Base-by-base conservation (phyloP, 1,140 invertebrate species). In the Zaprionus inermis region DNA sequence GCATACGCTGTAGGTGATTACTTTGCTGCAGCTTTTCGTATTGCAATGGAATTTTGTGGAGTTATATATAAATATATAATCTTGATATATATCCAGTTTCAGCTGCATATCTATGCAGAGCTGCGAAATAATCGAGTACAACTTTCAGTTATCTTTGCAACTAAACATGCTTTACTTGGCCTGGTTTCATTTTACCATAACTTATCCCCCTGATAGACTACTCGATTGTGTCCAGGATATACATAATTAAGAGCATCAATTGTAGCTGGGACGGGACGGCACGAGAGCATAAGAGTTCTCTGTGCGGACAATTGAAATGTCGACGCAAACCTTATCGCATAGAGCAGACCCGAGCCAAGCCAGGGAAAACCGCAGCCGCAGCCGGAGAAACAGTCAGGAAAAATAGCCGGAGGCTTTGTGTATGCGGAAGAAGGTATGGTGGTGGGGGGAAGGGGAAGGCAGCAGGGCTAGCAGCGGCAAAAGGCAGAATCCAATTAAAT, bases 401-500 rank as follows among this genome's bases (percentile, higher is more conserved):
- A 44, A 49, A 49, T 4, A 22, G 18, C 44, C 44, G 10, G 44
- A 18, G 44, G 44, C 44, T 49, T 12, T 22, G 18, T 22, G 10
- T 46, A 9, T 18, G 44, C n/a, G n/a, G 38, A 14, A 5, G 14
- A 2, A 12, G 36, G n/a, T n/a, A n/a, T n/a, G 1, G 6, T n/a
- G 14, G n/a, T 3, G 7, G 2, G n/a, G 7, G 16, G n/a, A 44
- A n/a, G 3, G n/a, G 14, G 9, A 7, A 16, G n/a, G 7, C 3
- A 16, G 66, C 65, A 28, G 24, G 22, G 22, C n/a, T n/a, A 4
- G 4, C 4, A 4, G 2, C 38, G 30, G 30, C 32, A 56, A 32
- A 57, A 46, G 67, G 67, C 49, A 60, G 72, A 76, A 76, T 76
- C 69, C 73, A 76, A 76, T 76, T 76, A 76, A 72, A 60, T 63